Percentiles rank a stretch among this genome's conserved stretches.
Conservation (phyloP, 2,113 vertebrate genomes). For the Apteryx mantelli region DNA sequence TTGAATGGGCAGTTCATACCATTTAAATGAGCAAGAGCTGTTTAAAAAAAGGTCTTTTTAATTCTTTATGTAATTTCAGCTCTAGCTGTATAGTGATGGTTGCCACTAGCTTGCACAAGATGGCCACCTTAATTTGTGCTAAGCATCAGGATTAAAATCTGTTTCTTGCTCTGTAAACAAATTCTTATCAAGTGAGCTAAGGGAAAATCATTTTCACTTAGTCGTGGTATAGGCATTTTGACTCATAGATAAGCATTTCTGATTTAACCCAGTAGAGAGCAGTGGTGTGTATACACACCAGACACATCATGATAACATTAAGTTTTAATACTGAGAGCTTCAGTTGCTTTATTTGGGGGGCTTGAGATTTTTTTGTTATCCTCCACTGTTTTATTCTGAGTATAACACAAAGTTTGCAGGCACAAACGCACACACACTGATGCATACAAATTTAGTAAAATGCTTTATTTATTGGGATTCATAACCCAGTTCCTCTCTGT, state of each 20-base stretch:
- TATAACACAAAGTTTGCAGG: not conserved
- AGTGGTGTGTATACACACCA: slow-evolving; percentile 48
- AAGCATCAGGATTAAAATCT: not conserved
- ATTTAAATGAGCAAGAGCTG: not conserved
- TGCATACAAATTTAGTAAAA: not conserved
- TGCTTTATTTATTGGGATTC: slow-evolving; percentile 1
- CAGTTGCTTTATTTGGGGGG: not conserved
- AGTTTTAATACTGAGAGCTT: not conserved
- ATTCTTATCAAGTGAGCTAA: not conserved
- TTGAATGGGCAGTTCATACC: not conserved
- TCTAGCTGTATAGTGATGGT: not conserved
- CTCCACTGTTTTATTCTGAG: not conserved
- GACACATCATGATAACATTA: not conserved
- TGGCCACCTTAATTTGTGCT: not conserved
- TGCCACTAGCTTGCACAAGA: not conserved
- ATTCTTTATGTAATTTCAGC: not conserved
- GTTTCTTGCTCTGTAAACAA: slow-evolving; percentile 18
- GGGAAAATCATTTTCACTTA: slow-evolving; percentile 4
- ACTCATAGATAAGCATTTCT: slow-evolving; percentile 52
- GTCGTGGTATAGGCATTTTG: not conserved
- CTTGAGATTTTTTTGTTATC: not conserved
- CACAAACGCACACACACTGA: not conserved
- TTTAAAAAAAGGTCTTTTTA: not conserved
- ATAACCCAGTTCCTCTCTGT: not conserved
- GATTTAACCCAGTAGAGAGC: slow-evolving; percentile 65